Base-by-base conservation (phyloP, 2,113 vertebrate species). In the Elephantulus edwardii region DNA sequence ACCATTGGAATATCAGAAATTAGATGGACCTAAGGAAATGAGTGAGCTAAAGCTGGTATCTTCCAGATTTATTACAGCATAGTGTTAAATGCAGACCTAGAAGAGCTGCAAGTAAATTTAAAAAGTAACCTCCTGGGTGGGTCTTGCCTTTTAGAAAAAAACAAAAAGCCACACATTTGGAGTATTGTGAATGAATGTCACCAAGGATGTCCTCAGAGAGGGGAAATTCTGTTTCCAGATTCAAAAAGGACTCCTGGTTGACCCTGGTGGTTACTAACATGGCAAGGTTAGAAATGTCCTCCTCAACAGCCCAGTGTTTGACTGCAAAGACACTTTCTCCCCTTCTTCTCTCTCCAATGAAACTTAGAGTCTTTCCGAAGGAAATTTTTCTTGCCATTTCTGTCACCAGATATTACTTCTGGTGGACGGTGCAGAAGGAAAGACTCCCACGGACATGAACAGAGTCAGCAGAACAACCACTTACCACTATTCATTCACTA, bases 11-110 rank as follows among this genome's bases (percentile, higher is more conserved):
- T 50, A 78, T 42, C 40, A 28, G 86, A 62, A n/a, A 62, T 76
- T 62, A 38, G 60, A 91, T 62, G n/a, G 35, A 68, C 26, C 74
- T 87, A 66, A 76, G 66, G 54, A 74, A 35, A 11, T 66, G 50
- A 83, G 13, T 66, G 50, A 83, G 78, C 17, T 84, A 50, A 90
- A 42, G n/a, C 83, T 54, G 52, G 88, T 81, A 44, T 75, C 28
- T 54, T 75, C 30, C 22, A 58, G 62, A 78, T 60, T 86, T 88
- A 40, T 68, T 90, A 92, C 33, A 79, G n/a, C 33, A 42, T 8
- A 13, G 13, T 35, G 64, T 72, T 82, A 84, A 90, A 70, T 50
- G 54, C 1, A 64, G 52, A 48, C 28, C 70, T 50, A 33, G 44
- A 74, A 68, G 74, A 93, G 35, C 38, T 33, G 64, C 35, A 46